Evolutionary conservation across 2,797 vertebrate species (phyloP), one percentile per base, ranked within the genome.

Genomic region (Falco peregrinus): DNA sequence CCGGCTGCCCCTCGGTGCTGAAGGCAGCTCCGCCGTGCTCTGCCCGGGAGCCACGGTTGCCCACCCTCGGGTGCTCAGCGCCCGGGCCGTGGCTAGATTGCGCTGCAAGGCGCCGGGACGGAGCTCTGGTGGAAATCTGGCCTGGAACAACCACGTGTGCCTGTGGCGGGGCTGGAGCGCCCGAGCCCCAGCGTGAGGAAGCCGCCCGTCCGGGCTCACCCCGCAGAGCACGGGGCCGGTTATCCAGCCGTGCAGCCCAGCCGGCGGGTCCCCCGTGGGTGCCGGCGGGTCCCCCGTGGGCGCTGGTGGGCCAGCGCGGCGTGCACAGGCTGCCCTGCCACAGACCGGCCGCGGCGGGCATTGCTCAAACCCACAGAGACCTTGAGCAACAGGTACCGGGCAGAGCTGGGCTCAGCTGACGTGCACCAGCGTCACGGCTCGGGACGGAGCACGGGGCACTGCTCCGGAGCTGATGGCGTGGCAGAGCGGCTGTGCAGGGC

Each of bases 391-490:
- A n/a, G 68, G 35, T 0, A 3, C 9, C 1, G 1, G 56, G 22
- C 61, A 10, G 24, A 5, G 81, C 31, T 5, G 59, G 26, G 4
- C 24, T 7, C 1, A 0, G 45, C 84, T 22, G 50, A 11, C 12
- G 11, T 0, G 45, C 5, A 0, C 1, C 3, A 41, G 3, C 12
- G 5, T 20, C 82, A 31, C 2, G 2, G 84, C 41, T 1, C 0
- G 11, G 70, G 59, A 20, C 8, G 51, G 50, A 10, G 47, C 59
- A 4, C 5, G 1, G 1, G 83, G 6, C 37, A 6, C 51, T 8
- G 2, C 0, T 67, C 16, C 4, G 67, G 37, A 37, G 37, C 37
- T 37, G 0, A 54, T 11, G 48, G 10, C 0, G 25, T 13, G 47
- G 53, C 37, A 43, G 43, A 43, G 45, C 5, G 31, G 33, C 31